Conservation (phyloP, 1,140 invertebrate genomes). For the Elysia chlorotica region DNA sequence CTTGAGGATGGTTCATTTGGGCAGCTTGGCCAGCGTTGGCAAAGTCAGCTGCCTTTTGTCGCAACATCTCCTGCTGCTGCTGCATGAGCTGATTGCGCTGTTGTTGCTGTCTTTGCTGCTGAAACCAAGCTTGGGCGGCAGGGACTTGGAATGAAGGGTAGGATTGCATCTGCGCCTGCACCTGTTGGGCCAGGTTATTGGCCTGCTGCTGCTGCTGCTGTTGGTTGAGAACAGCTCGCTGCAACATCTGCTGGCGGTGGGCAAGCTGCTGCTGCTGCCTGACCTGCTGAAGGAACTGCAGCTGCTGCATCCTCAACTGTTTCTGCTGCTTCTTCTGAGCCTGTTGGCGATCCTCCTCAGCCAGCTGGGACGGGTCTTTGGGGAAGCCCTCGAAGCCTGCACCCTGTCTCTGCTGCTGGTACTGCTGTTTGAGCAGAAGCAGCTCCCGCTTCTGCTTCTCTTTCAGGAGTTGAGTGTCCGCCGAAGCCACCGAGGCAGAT, state of each 20-base stretch:
- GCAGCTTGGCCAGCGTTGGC: background rate
- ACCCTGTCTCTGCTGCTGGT: background rate
- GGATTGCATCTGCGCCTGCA: background rate
- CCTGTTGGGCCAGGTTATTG: background rate
- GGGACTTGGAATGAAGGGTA: background rate
- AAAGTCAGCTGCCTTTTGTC: background rate
- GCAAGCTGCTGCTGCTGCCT: background rate
- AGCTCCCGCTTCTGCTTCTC: no score
- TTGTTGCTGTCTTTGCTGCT: background rate
- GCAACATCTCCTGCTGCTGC: background rate
- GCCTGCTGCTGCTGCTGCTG: slow-evolving; percentile 3
- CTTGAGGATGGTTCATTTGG: background rate
- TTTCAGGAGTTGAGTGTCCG: no score
- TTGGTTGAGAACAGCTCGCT: background rate
- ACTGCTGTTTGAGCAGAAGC: background rate
- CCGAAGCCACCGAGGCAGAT: no score
- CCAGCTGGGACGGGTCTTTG: no score
- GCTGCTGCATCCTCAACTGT: background rate
- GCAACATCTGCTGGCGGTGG: background rate
- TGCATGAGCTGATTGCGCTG: background rate
- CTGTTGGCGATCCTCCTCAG: no score
- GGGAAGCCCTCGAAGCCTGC: no score
- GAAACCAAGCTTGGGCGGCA: background rate
- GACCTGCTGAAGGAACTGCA: background rate
- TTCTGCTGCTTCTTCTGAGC: no score